A percentile compares a stretch with the other conserved stretches of the same genome.
phyloP scores from a whole-genome alignment of 2,797 vertebrate species.

The Amazona ochrocephala region DNA sequence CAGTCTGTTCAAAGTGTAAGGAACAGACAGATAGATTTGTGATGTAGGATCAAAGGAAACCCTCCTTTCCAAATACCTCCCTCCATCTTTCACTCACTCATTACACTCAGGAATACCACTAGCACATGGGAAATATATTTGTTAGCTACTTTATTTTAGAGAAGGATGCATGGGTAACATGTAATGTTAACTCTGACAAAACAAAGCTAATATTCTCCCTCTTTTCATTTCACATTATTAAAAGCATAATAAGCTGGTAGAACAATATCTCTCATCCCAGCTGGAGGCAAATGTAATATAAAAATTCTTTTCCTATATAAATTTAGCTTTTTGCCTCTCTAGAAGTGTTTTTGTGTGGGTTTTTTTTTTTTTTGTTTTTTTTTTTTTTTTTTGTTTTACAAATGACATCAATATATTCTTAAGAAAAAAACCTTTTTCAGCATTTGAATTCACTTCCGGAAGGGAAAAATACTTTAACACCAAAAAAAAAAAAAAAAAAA shows the following conservation, averaged over 20 bases:
- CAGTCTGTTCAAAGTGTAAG: not conserved
- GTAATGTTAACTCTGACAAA: not conserved
- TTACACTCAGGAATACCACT: not conserved
- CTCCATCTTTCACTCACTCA: not conserved
- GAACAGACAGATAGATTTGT: not conserved
- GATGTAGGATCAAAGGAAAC: not conserved
- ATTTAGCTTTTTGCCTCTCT: rapidly evolving
- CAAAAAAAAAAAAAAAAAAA: not conserved
- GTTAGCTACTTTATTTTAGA: not conserved
- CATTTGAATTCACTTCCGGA: not conserved
- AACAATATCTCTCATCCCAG: not conserved
- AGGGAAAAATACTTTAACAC: not conserved
- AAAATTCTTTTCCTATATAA: not conserved
- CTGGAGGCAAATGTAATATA: not conserved
- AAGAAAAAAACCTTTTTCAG: not conserved
- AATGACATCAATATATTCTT: not conserved
- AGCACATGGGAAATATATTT: not conserved
- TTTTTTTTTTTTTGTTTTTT: not conserved
- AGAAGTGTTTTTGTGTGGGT: not conserved
- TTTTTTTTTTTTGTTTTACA: not conserved
- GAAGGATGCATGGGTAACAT: not conserved
- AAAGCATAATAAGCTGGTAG: not conserved
- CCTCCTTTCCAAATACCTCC: not conserved
- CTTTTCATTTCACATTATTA: not conserved
- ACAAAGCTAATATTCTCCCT: not conserved